Percentiles rank a stretch among this genome's conserved stretches.
Evolutionary conservation across 2,113 vertebrate species (phyloP).

Genomic region (Argyrosomus japonicus): DNA sequence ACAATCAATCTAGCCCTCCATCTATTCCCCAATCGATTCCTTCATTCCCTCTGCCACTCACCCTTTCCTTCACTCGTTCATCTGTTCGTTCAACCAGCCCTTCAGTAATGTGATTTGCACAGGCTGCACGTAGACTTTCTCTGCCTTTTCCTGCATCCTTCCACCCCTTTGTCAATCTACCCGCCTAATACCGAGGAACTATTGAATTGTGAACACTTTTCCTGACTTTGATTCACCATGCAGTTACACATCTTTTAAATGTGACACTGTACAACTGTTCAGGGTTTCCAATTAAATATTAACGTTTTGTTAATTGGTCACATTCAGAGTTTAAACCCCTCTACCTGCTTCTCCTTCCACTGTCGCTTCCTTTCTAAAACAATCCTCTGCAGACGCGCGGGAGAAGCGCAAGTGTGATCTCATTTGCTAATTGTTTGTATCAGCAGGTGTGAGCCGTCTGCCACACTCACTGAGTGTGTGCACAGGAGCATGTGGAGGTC

Average conservation of each 20-base stretch:
- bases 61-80: slow-evolving; percentile 43
- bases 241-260: not conserved
- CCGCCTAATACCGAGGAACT: not conserved
- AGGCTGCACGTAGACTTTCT: not conserved
- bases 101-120: slow-evolving; percentile 52
- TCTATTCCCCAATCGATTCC: slow-evolving; percentile 42
- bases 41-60: slow-evolving; percentile 47
- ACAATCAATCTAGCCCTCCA: slow-evolving; percentile 29
- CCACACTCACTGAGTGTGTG: slow-evolving; percentile 6
- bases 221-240: not conserved
- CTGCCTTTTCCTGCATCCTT: slow-evolving; percentile 8
- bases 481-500: not conserved
- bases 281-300: not conserved
- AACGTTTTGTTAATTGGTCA: not conserved
- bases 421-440: slow-evolving; percentile 49
- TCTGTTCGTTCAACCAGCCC: slow-evolving; percentile 49
- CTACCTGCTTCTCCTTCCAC: not conserved
- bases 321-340: not conserved
- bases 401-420: slow-evolving; percentile 32
- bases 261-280: not conserved
- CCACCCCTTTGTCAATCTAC: not conserved
- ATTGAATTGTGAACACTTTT: not conserved
- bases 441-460: slow-evolving; percentile 58
- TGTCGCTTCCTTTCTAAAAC: not conserved
- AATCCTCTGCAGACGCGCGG: slow-evolving; percentile 12